Conservation (phyloP, 2,113 vertebrate genomes). For the Callipepla californica region DNA sequence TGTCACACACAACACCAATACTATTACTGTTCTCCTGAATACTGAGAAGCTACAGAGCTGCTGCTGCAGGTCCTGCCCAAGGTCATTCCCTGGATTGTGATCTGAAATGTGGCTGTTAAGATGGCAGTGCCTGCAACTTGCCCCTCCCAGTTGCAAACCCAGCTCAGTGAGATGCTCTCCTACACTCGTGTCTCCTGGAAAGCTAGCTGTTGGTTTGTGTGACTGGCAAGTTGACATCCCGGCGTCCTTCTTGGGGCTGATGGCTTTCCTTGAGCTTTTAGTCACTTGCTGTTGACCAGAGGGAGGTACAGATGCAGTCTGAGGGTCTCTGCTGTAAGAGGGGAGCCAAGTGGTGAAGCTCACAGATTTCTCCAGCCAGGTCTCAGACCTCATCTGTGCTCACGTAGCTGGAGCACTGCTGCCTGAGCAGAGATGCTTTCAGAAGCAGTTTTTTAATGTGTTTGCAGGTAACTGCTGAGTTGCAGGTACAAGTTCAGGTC, state of each 20-base stretch:
- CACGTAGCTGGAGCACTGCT: not conserved
- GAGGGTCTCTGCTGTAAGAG: not conserved
- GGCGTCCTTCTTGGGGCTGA: not conserved
- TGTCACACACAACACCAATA: too few species aligned
- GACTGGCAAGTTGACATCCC: not conserved
- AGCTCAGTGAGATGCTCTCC: accelerated
- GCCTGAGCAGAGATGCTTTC: not conserved
- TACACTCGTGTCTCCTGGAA: not conserved
- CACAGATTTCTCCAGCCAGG: not conserved
- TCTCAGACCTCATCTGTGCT: not conserved
- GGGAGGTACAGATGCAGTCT: not conserved
- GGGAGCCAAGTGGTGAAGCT: not conserved
- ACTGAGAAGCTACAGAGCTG: not conserved
- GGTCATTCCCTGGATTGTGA: not conserved
- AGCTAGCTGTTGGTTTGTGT: not conserved
- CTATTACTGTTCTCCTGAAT: not conserved
- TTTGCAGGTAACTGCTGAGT: not conserved
- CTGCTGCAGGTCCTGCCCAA: not conserved
- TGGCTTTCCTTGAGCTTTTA: not conserved
- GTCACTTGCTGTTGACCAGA: not conserved
- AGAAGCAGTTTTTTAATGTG: not conserved
- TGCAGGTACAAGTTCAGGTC: not conserved
- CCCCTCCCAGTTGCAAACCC: not conserved
- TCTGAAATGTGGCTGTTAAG: not conserved
- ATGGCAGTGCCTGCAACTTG: not conserved